Conservation (phyloP, 64 coral and sea anemone species). For the Stichodactyla mertensii region DNA sequence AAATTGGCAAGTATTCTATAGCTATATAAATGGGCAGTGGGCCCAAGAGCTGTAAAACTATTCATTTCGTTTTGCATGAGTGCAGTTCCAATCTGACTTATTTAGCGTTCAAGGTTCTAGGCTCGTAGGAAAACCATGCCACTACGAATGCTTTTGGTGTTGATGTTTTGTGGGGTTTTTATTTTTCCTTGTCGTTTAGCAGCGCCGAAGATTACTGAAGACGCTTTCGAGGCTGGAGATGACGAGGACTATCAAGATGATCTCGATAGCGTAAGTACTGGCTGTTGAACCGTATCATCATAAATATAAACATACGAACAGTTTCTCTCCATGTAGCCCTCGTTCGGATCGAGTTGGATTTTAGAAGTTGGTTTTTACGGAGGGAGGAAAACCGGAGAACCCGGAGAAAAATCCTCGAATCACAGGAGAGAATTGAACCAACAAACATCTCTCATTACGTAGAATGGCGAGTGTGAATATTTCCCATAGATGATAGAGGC, state of each 20-base stretch:
- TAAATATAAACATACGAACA: no score
- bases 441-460: no score
- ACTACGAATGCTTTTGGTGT: neutral
- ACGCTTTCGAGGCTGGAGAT: neutral
- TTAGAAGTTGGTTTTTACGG: no score
- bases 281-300: no score
- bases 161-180: neutral
- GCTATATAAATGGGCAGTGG: neutral
- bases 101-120: neutral
- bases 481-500: no score
- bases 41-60: neutral
- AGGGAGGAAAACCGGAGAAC: no score
- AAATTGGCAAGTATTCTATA: no score
- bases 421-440: no score
- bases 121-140: neutral
- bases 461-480: no score
- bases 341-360: no score
- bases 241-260: neutral
- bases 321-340: no score
- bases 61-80: neutral
- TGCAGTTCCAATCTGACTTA: neutral
- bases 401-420: no score
- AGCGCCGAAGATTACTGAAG: neutral
- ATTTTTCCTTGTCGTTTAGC: neutral
- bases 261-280: neutral